Conservation (phyloP, 2,888 invertebrate genomes). For the Dryomyza anilis region DNA sequence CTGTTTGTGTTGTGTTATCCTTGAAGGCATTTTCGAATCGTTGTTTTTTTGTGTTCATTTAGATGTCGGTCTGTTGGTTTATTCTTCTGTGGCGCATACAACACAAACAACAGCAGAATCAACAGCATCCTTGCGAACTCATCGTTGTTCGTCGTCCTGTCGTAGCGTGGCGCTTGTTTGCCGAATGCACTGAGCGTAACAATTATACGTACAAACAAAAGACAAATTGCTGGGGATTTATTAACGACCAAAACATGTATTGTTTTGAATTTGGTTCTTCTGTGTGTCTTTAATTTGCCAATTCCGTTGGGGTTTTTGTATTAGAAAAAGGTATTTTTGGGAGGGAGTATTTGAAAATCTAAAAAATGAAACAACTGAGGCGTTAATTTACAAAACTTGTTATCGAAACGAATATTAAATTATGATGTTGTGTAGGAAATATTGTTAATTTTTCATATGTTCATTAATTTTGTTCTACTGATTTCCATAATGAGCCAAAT, state of each 20-base stretch:
- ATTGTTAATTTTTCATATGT: too few species aligned
- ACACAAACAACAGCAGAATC: not conserved
- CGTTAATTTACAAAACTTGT: too few species aligned
- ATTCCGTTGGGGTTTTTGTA: too few species aligned
- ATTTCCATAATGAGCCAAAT: too few species aligned
- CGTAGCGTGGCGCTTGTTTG: not conserved
- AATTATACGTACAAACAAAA: slow-evolving; percentile 10
- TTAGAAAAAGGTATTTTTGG: too few species aligned
- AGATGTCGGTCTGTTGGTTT: slow-evolving; percentile 4
- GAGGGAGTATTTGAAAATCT: too few species aligned
- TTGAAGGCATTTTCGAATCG: slow-evolving; percentile 3
- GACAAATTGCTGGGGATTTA: slow-evolving; percentile 3
- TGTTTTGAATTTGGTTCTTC: not conserved
- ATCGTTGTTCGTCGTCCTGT: not conserved
- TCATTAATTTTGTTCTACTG: too few species aligned
- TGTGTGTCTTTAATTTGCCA: not conserved
- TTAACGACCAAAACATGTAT: not conserved
- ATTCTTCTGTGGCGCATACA: not conserved
- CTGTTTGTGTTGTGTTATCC: slow-evolving; percentile 23
- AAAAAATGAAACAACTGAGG: too few species aligned
- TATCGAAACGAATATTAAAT: too few species aligned
- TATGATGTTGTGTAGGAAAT: too few species aligned
- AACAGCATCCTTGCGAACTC: not conserved
- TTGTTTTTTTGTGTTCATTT: slow-evolving; percentile 7
- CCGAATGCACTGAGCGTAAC: not conserved